Evolutionary conservation across 2,888 invertebrate species (phyloP).

Genomic region (Folsomia candida): DNA sequence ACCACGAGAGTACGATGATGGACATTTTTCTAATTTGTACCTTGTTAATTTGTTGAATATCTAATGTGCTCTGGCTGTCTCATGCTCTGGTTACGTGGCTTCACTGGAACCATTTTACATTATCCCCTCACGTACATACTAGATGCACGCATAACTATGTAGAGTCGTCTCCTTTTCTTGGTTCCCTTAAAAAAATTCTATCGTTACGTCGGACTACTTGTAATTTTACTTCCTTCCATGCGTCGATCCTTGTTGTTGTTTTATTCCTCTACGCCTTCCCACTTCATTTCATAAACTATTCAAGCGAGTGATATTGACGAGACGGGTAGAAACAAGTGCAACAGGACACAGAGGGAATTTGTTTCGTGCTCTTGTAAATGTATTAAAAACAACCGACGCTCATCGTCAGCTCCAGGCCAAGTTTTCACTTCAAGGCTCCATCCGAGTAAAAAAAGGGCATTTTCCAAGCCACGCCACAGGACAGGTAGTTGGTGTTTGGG

Average conservation of each 20-base stretch:
- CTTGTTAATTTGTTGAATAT: conserved; percentile 14
- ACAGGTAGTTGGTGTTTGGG: background rate
- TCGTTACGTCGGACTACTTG: no score
- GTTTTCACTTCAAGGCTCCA: background rate
- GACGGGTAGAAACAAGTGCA: conserved; percentile 1
- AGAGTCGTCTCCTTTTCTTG: conserved; percentile 9
- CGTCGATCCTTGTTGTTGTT: no score
- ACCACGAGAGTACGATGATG: conserved; percentile 29
- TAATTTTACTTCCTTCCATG: no score
- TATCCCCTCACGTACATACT: no score
- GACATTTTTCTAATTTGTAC: conserved; percentile 43
- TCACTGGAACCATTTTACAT: no score
- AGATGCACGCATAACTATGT: no score
- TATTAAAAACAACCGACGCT: conserved; percentile 14
- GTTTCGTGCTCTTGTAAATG: conserved; percentile 1
- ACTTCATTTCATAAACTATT: background rate
- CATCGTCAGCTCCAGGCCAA: background rate
- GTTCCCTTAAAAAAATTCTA: no score
- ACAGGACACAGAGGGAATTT: background rate
- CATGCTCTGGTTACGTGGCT: no score
- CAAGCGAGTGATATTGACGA: conserved; percentile 13
- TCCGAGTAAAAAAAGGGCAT: background rate
- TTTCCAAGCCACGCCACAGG: background rate
- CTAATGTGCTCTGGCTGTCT: no score
- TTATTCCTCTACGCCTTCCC: no score